Evolutionary conservation across 1,140 invertebrate species (phyloP), one percentile per base, ranked within the genome.

Genomic region (Anthonomus grandis): DNA sequence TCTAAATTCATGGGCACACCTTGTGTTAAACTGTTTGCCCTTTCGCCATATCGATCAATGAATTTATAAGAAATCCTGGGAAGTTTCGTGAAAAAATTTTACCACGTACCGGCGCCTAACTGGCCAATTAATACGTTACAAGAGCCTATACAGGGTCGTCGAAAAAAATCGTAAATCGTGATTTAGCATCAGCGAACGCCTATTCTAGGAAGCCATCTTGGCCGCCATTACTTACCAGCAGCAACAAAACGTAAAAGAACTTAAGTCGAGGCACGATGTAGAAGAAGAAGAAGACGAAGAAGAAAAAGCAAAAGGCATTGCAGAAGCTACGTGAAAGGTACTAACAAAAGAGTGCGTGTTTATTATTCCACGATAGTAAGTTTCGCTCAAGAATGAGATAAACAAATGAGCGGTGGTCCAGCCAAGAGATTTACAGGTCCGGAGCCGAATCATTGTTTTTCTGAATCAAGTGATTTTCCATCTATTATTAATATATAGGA

Each of bases 361-460:
- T 64, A 67, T 67, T 67, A 69, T 66, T 64, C 65, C 63, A 60
- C 64, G 57, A 63, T 67, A 66, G 67, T 67, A 69, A 69, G 64
- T 64, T 64, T 62, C 58, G 60, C 65, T 57, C 57, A 63, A 64
- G 63, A 63, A 60, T 50, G 62, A 67, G 67, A 69, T 69, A 69
- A 69, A 69, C 67, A 69, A 69, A 69, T 69, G 67, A 69, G 67
- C 63, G n/a, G n/a, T 63, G 65, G 65, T 68, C 57, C 63, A 63
- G 67, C n/a, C n/a, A n/a, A n/a, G n/a, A n/a, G n/a, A n/a, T n/a
- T 69, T 69, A 69, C 61, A 64, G 62, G 57, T n/a, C 61, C 62
- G 44, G 37, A 59, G 57, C 62, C 64, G 63, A 62, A 65, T 65
- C 67, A 70, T 66, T n/a, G n/a, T n/a, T n/a, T n/a, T n/a, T n/a